These are phyloP conservation scores for Ivindomyrus marchei DNA, from an alignment of 2,113 vertebrate species.

Conservation along the genomic window DNA sequence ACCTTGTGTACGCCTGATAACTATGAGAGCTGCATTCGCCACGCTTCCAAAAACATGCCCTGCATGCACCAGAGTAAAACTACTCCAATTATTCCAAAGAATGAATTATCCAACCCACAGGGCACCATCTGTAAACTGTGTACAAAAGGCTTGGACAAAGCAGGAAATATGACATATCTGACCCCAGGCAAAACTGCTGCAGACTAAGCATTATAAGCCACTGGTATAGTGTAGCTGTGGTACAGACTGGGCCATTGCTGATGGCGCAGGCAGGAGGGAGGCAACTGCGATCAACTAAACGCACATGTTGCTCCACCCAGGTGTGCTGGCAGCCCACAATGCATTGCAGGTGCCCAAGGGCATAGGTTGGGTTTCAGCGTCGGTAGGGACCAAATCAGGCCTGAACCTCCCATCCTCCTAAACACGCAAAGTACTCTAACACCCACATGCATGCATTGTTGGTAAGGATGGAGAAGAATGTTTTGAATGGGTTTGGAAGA, in stretches of 20 bases:
- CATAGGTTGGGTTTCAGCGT: neutral
- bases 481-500: neutral
- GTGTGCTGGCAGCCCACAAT: neutral
- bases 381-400: neutral
- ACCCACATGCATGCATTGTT: neutral
- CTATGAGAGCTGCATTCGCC: neutral
- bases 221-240: neutral
- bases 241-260: neutral
- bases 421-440: neutral
- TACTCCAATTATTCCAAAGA: neutral
- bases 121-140: neutral
- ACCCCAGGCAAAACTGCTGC: neutral
- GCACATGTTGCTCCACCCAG: neutral
- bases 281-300: neutral
- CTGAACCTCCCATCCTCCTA: neutral
- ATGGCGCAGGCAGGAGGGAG: neutral
- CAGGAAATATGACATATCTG: neutral
- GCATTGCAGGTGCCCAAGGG: neutral
- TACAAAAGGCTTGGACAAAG: neutral
- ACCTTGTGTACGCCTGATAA: neutral
- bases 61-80: conserved; percentile 11
- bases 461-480: neutral
- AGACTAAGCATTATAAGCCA: neutral
- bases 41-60: neutral
- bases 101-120: neutral